These are phyloP conservation scores for Anas bernieri DNA, from an alignment of 2,797 vertebrate species.

Conservation along the genomic window DNA sequence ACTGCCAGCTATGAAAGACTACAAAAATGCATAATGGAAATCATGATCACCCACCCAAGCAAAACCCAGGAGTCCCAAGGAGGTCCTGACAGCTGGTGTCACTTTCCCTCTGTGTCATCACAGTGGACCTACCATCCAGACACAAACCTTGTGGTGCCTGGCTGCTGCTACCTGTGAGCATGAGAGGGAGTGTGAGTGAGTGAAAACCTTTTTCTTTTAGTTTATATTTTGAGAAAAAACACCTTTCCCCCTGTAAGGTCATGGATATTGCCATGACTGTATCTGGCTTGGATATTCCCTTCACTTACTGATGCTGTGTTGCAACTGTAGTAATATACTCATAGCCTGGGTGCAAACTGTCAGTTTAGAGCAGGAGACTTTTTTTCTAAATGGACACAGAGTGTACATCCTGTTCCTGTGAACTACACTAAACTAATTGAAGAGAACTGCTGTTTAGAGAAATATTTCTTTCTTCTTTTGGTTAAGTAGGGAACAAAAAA, in stretches of 20 bases:
- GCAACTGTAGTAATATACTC: background rate
- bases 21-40: background rate
- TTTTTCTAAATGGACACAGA: background rate
- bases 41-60: background rate
- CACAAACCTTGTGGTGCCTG: rapidly evolving
- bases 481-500: background rate
- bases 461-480: background rate
- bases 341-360: background rate
- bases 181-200: background rate
- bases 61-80: background rate
- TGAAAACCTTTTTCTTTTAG: background rate
- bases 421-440: background rate
- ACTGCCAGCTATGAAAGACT: background rate
- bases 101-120: background rate
- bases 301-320: rapidly evolving
- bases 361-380: background rate
- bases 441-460: background rate
- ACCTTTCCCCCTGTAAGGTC: background rate
- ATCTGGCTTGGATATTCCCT: background rate
- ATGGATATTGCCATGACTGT: background rate
- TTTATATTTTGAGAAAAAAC: background rate
- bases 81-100: background rate
- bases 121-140: background rate
- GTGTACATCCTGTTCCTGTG: rapidly evolving
- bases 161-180: background rate